Evolutionary conservation across 2,888 invertebrate species (phyloP).

Genomic region (Quadroppia sp.): DNA sequence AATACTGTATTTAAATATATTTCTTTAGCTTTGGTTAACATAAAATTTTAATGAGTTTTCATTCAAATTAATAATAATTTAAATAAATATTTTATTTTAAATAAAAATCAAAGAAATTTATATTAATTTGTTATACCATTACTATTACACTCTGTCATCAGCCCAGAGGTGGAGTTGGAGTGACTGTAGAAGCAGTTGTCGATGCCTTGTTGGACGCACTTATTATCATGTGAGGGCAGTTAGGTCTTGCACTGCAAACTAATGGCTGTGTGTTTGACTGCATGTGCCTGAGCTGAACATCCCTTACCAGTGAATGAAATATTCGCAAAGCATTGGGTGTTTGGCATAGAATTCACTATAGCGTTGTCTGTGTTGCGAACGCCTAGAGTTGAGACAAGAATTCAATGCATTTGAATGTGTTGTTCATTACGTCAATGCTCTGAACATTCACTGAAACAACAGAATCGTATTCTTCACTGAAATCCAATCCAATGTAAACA

Average conservation of each 20-base stretch:
- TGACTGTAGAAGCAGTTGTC: background rate
- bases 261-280: background rate
- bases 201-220: background rate
- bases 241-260: background rate
- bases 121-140: background rate
- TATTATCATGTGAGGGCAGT: background rate
- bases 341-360: background rate
- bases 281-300: background rate
- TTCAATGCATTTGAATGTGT: background rate
- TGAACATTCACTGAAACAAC: background rate
- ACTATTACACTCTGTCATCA: background rate
- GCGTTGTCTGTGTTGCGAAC: background rate
- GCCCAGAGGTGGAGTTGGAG: background rate
- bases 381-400: background rate
- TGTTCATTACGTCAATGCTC: background rate
- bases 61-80: too few relatives aligned
- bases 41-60: too few relatives aligned
- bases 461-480: background rate
- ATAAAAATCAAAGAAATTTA: too few relatives aligned
- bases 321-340: background rate
- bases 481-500: background rate
- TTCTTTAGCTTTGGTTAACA: too few relatives aligned
- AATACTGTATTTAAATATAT: too few relatives aligned
- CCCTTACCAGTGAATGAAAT: background rate
- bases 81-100: too few relatives aligned